Evolutionary conservation across 1,140 invertebrate genomes (phyloP).

Genomic region (Eueides isabella): DNA sequence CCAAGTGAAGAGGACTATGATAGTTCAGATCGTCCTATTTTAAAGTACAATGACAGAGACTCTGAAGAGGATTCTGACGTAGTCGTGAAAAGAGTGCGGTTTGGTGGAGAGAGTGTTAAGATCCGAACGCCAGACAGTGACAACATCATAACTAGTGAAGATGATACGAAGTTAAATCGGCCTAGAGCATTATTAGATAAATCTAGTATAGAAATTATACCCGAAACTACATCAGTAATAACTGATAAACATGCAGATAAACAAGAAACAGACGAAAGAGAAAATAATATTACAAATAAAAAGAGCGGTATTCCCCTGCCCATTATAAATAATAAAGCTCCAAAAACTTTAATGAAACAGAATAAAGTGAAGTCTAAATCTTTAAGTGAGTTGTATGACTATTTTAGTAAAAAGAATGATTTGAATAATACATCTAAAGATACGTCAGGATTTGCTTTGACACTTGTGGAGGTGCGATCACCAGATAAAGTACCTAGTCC

Average conservation of each 20-base stretch:
- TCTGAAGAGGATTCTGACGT: conserved; percentile 82
- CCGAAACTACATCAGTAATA: conserved; percentile 54
- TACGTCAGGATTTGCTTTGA: conserved; percentile 66
- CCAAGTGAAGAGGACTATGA: conserved; percentile 79
- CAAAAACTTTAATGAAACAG: conserved; percentile 50
- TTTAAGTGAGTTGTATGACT: conserved; percentile 76
- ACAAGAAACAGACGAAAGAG: conserved; percentile 55
- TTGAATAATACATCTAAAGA: conserved; percentile 49
- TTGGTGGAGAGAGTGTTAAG: conserved; percentile 92
- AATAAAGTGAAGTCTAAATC: conserved; percentile 76
- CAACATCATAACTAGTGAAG: conserved; percentile 80
- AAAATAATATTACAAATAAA: conserved; percentile 48
- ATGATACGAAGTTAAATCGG: conserved; percentile 62
- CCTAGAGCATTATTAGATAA: conserved; percentile 44
- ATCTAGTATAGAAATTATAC: conserved; percentile 49
- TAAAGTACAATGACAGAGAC: conserved; percentile 83
- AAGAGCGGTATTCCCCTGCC: conserved; percentile 74
- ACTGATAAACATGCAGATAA: conserved; percentile 71
- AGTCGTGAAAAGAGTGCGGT: conserved; percentile 87
- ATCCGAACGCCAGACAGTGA: conserved; percentile 92
- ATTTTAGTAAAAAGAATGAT: conserved; percentile 76
- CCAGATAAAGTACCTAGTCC: conserved; percentile 77
- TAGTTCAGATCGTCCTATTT: conserved; percentile 75
- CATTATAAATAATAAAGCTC: conserved; percentile 61
- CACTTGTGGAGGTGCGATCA: conserved; percentile 67